Base-by-base conservation (phyloP, 2,888 invertebrate genomes). In the Beris chalybata region DNA sequence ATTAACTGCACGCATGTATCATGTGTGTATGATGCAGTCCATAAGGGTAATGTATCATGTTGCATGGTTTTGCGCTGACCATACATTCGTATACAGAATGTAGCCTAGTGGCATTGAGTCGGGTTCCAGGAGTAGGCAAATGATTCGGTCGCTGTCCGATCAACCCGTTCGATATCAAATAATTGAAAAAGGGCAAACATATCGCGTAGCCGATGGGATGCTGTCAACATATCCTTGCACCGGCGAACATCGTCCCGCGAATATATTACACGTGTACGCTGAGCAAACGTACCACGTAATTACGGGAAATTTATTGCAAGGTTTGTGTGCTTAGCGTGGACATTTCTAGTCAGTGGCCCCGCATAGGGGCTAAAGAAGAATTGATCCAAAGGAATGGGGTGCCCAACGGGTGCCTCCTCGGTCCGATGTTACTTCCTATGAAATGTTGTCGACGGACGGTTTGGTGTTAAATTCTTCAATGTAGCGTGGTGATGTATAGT, bases 221-320 rank as follows among this genome's bases (percentile, higher is more conserved):
- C 58, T 66, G 66, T 66, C 66, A 66, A 45, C 66, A 59, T 43
- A 53, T 66, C 66, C 66, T 59, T 59, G 65, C 54, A 13, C 53
- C 44, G 47, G 32, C 53, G 66, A 66, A 54, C 45, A 59, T 29
- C 12, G 32, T 30, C 58, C 43, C 22, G 57, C 50, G 65, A 58
- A 65, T 52, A 58, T 58, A 58, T 65, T 65, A 65, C 58, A 65
- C 58, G 45, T 66, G 58, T 53, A 66, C 53, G 43, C 5, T 53
- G 43, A 31, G 58, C 53, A 53, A 66, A 66, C 54, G 61, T 59
- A 61, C 59, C 61, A 52, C 66, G 54, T 66, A 66, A 66, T 66
- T 66, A 59, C 59, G 53, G 66, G 48, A 66, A 66, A 66, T 66
- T 66, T 66, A 66, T 66, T 66, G 43, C 66, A 30, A 54, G 32